Percentiles rank a stretch among this genome's conserved stretches.
These are phyloP conservation scores for Drosophila aldrichi DNA, from an alignment of 2,888 invertebrate species.

Conservation along the genomic window DNA sequence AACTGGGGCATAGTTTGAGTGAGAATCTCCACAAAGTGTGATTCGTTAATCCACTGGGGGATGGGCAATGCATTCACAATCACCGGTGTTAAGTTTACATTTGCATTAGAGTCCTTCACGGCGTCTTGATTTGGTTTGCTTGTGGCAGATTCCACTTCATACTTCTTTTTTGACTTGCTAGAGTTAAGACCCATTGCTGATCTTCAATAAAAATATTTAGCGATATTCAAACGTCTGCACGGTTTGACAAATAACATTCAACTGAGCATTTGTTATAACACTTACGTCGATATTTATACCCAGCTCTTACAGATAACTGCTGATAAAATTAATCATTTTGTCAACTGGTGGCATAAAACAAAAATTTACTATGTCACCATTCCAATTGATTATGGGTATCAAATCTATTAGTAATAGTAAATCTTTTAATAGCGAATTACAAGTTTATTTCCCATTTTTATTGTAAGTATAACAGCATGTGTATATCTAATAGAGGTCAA, in stretches of 20 bases:
- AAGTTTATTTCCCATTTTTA: neutral
- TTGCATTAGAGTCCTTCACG: constrained; percentile 5
- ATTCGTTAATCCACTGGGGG: constrained; percentile 67
- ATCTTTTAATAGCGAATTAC: neutral
- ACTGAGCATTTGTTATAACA: constrained; percentile 32
- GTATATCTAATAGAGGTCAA: neutral
- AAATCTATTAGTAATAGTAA: neutral
- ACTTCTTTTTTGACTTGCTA: constrained; percentile 46
- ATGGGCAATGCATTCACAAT: neutral
- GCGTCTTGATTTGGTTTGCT: neutral
- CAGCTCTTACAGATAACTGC: constrained; percentile 11
- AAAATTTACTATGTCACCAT: neutral
- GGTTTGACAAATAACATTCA: constrained; percentile 9
- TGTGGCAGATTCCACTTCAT: constrained; percentile 41
- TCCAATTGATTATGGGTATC: neutral
- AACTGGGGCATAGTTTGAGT: constrained; percentile 43
- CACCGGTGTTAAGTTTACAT: neutral
- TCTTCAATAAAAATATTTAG: neutral
- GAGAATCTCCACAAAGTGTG: constrained; percentile 56
- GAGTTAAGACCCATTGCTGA: neutral
- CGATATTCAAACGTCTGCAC: constrained; percentile 5
- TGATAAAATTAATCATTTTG: constrained; percentile 39
- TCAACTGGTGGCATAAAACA: constrained; percentile 10
- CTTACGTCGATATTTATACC: constrained; percentile 43
- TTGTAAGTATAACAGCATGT: too few relatives aligned